Evolutionary conservation across 2,113 vertebrate genomes (phyloP).

Genomic region (Corapipo altera): DNA sequence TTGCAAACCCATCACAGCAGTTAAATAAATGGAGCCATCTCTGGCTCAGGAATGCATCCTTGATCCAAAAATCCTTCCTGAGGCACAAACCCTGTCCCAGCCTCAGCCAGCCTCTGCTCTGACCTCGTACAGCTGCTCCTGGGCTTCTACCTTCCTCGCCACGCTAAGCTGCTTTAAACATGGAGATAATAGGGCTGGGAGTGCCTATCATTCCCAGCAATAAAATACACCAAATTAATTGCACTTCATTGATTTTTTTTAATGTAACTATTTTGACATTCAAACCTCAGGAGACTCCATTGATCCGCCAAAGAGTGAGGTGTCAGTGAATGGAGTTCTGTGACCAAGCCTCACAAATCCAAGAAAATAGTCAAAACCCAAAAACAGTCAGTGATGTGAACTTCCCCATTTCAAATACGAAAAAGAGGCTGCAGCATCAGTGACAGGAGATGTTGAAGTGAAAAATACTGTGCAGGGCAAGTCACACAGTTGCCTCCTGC

Average conservation of each 20-base stretch:
- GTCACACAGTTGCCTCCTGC: background rate
- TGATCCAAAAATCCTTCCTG: background rate
- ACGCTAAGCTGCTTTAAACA: background rate
- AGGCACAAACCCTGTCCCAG: background rate
- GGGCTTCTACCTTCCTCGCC: background rate
- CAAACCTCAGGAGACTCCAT: background rate
- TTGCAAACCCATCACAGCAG: background rate
- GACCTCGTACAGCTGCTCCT: background rate
- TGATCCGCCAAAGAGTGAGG: background rate
- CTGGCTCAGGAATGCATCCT: background rate
- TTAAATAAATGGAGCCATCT: background rate
- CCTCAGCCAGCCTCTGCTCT: background rate
- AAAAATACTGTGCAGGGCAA: background rate
- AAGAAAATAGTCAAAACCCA: background rate
- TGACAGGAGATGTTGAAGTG: background rate
- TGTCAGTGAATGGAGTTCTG: background rate
- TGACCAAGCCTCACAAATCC: background rate
- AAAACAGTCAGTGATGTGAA: background rate
- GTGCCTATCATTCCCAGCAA: background rate
- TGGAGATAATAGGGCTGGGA: background rate
- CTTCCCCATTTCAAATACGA: background rate
- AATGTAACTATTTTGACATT: constrained; percentile 54
- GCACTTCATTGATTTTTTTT: constrained; percentile 48
- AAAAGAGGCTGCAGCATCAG: background rate
- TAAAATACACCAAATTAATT: constrained; percentile 58